Conservation (phyloP, 1,140 invertebrate species). For the Pseudoatta argentina region DNA sequence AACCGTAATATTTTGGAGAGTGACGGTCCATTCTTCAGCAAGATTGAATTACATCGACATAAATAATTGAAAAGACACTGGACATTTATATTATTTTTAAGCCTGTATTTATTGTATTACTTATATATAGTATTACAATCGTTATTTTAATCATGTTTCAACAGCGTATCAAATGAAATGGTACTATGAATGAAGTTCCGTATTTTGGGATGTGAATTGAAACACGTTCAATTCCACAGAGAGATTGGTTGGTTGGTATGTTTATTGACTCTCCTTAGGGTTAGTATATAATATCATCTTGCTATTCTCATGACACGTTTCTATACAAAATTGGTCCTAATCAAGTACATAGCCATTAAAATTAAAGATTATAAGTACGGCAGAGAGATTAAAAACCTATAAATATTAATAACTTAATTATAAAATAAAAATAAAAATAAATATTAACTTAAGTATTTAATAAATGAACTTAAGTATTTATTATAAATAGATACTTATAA, state of each 20-base stretch:
- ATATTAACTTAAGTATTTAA: not conserved
- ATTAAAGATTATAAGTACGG: too few species aligned
- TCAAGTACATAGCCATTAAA: too few species aligned
- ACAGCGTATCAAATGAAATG: not conserved
- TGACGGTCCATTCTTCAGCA: conserved; percentile 38
- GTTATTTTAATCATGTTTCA: not conserved
- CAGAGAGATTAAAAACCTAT: not conserved
- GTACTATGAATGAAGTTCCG: not conserved
- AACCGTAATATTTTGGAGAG: conserved; percentile 36
- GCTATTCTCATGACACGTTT: too few species aligned
- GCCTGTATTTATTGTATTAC: not conserved
- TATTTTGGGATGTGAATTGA: not conserved
- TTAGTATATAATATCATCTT: too few species aligned
- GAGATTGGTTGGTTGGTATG: too few species aligned
- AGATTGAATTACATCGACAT: conserved; percentile 25
- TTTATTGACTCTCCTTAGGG: too few species aligned
- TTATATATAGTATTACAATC: not conserved
- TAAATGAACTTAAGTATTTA: not conserved
- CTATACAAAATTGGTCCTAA: too few species aligned
- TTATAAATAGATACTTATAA: not conserved
- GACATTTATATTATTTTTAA: not conserved
- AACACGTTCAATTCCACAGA: not conserved
- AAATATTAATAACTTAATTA: not conserved
- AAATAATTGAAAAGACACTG: conserved; percentile 38
- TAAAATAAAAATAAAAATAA: too few species aligned